Conservation (phyloP, 1,140 invertebrate genomes). For the Bactericera cockerelli region DNA sequence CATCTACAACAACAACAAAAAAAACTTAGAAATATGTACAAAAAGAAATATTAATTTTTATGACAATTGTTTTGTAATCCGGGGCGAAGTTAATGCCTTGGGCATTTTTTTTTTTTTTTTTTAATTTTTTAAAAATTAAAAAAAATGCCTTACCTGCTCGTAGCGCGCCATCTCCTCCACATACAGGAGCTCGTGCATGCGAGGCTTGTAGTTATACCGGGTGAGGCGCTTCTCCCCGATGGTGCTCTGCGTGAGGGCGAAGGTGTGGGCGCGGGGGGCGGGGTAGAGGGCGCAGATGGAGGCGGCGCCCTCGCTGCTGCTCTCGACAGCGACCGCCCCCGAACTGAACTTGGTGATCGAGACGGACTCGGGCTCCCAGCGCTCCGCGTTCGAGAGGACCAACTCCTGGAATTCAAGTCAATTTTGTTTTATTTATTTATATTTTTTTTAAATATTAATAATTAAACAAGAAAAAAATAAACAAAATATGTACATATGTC, state of each 20-base stretch:
- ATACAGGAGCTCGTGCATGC: slow-evolving; percentile 60
- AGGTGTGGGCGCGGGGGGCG: slow-evolving; percentile 45
- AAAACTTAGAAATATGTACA: too few species aligned
- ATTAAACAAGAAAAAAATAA: too few species aligned
- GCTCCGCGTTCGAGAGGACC: slow-evolving; percentile 37
- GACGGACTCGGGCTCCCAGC: slow-evolving; percentile 38
- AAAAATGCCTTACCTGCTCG: slow-evolving; percentile 39
- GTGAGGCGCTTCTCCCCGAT: slow-evolving; percentile 46
- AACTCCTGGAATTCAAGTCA: slow-evolving; percentile 34
- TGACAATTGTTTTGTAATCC: too few species aligned
- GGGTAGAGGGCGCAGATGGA: slow-evolving; percentile 38
- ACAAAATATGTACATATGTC: too few species aligned
- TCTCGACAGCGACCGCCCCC: slow-evolving; percentile 29
- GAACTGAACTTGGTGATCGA: slow-evolving; percentile 43
- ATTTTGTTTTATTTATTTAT: too few species aligned
- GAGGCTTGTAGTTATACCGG: slow-evolving; percentile 54
- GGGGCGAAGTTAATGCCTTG: too few species aligned
- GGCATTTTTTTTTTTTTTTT: too few species aligned
- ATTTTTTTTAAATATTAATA: too few species aligned
- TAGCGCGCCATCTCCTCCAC: slow-evolving; percentile 67
- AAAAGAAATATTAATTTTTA: too few species aligned
- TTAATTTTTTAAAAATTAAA: too few species aligned
- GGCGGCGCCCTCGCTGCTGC: slow-evolving; percentile 14
- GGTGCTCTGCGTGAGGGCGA: slow-evolving; percentile 49
- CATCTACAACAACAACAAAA: too few species aligned